These are phyloP conservation scores for Hybognathus amarus DNA, from an alignment of 2,797 vertebrate genomes.

Conservation along the genomic window DNA sequence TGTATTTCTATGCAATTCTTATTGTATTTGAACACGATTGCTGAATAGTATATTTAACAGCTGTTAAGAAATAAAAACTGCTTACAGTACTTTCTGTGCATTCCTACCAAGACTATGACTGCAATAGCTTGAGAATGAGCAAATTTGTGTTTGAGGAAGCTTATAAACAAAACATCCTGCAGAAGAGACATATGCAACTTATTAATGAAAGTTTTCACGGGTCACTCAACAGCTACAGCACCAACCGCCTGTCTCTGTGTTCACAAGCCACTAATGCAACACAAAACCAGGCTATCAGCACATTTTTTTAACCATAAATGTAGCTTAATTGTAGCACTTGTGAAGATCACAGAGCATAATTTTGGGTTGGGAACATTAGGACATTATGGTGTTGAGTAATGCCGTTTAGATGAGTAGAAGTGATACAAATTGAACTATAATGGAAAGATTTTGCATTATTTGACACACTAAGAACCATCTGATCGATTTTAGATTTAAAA, in stretches of 20 bases:
- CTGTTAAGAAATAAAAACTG: no score
- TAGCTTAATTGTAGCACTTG: constrained; percentile 18
- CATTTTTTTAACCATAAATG: not conserved
- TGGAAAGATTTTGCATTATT: not conserved
- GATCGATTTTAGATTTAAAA: not conserved
- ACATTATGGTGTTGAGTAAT: not conserved
- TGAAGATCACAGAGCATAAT: constrained; percentile 17
- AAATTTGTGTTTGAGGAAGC: not conserved
- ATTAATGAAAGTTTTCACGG: not conserved
- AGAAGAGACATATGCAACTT: constrained; percentile 2
- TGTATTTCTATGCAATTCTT: no score
- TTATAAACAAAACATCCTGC: not conserved
- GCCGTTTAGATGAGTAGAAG: not conserved
- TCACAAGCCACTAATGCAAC: not conserved
- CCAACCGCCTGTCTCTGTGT: not conserved
- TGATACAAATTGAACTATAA: not conserved
- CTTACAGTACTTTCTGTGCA: no score
- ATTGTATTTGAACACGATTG: no score
- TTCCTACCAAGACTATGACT: no score
- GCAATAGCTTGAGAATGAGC: no score
- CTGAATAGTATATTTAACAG: no score
- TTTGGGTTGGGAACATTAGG: constrained; percentile 4
- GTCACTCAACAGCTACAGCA: not conserved
- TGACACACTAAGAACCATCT: not conserved
- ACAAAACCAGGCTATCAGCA: constrained; percentile 2